Evolutionary conservation across 2,888 invertebrate species (phyloP).

Genomic region (Hirtodrosophila duncani): DNA sequence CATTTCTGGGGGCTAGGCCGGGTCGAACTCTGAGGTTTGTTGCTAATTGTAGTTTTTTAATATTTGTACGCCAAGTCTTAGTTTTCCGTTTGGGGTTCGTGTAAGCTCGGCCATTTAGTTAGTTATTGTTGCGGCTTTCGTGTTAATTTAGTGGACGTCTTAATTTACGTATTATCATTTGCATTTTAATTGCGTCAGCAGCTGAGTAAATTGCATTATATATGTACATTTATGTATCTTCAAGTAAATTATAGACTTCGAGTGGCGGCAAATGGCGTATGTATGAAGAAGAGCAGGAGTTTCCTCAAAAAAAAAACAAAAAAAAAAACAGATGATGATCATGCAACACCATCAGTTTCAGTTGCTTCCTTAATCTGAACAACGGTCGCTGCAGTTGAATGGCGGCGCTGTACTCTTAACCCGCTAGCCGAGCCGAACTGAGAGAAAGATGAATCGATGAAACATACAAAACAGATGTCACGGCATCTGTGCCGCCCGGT

Average conservation of each 20-base stretch:
- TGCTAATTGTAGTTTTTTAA: conserved; percentile 53
- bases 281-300: conserved; percentile 3
- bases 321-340: conserved; percentile 7
- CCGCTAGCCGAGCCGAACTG: conserved; percentile 29
- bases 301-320: conserved; percentile 22
- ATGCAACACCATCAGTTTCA: conserved; percentile 11
- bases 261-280: conserved; percentile 21
- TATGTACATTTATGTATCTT: conserved; percentile 36
- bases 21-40: conserved; percentile 3
- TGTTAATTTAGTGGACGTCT: conserved; percentile 38
- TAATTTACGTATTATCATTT: conserved; percentile 36
- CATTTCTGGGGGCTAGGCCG: conserved; percentile 42
- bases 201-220: conserved; percentile 1
- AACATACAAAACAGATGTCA: conserved; percentile 37
- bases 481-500: conserved; percentile 36
- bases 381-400: conserved; percentile 58
- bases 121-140: conserved; percentile 21
- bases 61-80: conserved; percentile 39
- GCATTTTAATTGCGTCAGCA: conserved; percentile 48
- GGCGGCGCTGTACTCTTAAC: conserved; percentile 40
- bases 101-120: conserved; percentile 8
- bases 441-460: no score
- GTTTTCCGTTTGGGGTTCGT: conserved; percentile 25
- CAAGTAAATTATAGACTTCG: conserved; percentile 34
- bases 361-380: conserved; percentile 58